Evolutionary conservation across 2,888 invertebrate species (phyloP).

Genomic region (Lutraria lutraria): DNA sequence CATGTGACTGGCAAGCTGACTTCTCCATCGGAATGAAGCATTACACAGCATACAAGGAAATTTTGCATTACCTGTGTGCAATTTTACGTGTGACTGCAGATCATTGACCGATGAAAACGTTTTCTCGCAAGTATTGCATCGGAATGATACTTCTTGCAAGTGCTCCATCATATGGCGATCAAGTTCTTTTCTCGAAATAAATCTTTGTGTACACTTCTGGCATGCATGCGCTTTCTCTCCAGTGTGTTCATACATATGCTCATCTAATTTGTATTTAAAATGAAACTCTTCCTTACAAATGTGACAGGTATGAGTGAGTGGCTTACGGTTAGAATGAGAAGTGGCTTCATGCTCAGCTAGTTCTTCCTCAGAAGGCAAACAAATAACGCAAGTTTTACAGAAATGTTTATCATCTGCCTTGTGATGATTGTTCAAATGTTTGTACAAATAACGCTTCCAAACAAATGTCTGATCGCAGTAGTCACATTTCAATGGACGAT

Average conservation of each 20-base stretch:
- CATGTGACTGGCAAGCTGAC: conserved; percentile 68
- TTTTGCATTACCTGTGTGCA: conserved; percentile 62
- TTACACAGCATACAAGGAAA: conserved; percentile 58
- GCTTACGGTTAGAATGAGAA: conserved; percentile 56
- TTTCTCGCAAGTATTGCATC: conserved; percentile 67
- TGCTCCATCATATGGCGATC: conserved; percentile 65
- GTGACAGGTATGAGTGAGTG: conserved; percentile 62
- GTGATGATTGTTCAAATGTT: conserved; percentile 64
- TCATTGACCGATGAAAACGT: conserved; percentile 63
- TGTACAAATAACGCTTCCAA: conserved; percentile 66
- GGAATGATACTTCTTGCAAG: conserved; percentile 63
- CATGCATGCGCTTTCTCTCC: conserved; percentile 66
- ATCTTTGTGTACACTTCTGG: conserved; percentile 59
- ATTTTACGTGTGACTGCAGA: conserved; percentile 62
- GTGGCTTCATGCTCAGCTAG: conserved; percentile 50
- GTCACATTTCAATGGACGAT: conserved; percentile 64
- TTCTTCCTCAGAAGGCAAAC: conserved; percentile 44
- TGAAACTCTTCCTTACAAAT: conserved; percentile 63
- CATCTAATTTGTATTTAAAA: conserved; percentile 68
- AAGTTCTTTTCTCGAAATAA: conserved; percentile 63
- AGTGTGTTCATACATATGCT: conserved; percentile 66
- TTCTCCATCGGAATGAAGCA: conserved; percentile 63
- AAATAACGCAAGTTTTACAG: conserved; percentile 57
- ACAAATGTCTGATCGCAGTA: conserved; percentile 70
- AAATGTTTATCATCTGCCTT: conserved; percentile 55